These are phyloP conservation scores for Intellagama lesueurii DNA, from an alignment of 2,797 vertebrate species.

Conservation along the genomic window DNA sequence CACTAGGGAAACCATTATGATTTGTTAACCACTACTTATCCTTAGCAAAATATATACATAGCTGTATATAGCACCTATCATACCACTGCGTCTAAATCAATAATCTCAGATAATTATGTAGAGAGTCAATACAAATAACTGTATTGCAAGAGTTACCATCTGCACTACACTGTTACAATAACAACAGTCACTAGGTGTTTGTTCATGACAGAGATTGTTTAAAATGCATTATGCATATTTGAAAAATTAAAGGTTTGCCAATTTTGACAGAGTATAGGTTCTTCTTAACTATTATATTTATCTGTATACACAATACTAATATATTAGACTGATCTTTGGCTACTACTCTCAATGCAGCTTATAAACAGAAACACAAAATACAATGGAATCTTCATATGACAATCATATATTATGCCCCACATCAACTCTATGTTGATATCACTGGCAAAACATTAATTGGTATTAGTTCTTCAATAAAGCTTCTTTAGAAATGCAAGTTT, in stretches of 20 bases:
- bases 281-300: background rate
- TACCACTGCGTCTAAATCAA: background rate
- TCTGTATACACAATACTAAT: background rate
- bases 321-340: background rate
- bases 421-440: conserved; percentile 49
- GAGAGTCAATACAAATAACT: background rate
- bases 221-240: background rate
- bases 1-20: background rate
- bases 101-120: background rate
- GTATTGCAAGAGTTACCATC: background rate
- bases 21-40: background rate
- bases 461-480: conserved; percentile 68
- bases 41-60: background rate
- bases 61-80: background rate
- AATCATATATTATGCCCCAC: background rate
- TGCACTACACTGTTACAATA: background rate
- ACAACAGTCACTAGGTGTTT: background rate
- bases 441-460: conserved; percentile 71
- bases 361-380: background rate
- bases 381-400: background rate
- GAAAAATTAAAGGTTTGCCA: background rate
- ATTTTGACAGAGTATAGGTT: background rate
- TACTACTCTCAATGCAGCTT: background rate
- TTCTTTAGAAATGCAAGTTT: conserved; percentile 73
- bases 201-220: background rate